A percentile compares a stretch with the other conserved stretches of the same genome.
phyloP scores from a whole-genome alignment of 2,797 vertebrate species.

The Sebastolobus altivelis region DNA sequence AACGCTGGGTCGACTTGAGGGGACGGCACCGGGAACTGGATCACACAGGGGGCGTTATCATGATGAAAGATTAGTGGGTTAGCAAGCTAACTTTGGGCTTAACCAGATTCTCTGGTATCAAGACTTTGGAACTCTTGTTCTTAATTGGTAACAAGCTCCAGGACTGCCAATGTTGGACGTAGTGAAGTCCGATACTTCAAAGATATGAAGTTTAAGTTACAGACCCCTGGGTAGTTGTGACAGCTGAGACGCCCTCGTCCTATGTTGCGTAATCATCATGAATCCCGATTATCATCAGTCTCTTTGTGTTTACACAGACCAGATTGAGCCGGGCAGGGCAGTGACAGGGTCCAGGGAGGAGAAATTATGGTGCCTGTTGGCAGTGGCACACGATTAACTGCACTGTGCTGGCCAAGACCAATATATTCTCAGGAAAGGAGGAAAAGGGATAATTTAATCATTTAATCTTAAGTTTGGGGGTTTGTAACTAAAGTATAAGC shows the following conservation, averaged over 20 bases:
- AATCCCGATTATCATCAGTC: constrained; percentile 5
- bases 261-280: background rate
- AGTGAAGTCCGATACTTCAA: background rate
- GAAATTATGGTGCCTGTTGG: constrained; percentile 9
- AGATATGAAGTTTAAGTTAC: background rate
- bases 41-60: constrained; percentile 1
- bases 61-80: constrained; percentile 3
- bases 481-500: background rate
- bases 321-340: constrained; percentile 1
- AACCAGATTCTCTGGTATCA: background rate
- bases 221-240: background rate
- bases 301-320: constrained; percentile 18
- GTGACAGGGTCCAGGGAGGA: background rate
- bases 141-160: background rate
- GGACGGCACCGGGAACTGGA: constrained; percentile 5
- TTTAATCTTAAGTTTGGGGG: background rate
- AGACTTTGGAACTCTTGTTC: background rate
- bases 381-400: constrained; percentile 7
- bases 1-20: constrained; percentile 10
- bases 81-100: background rate
- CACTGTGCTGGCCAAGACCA: constrained; percentile 14
- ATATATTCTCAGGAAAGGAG: constrained; percentile 2
- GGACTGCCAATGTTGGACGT: background rate
- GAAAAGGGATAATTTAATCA: background rate
- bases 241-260: background rate